Percentiles rank a stretch among this genome's conserved stretches.
phyloP scores from a whole-genome alignment of 2,113 vertebrate genomes.

The Synchiropus splendidus region DNA sequence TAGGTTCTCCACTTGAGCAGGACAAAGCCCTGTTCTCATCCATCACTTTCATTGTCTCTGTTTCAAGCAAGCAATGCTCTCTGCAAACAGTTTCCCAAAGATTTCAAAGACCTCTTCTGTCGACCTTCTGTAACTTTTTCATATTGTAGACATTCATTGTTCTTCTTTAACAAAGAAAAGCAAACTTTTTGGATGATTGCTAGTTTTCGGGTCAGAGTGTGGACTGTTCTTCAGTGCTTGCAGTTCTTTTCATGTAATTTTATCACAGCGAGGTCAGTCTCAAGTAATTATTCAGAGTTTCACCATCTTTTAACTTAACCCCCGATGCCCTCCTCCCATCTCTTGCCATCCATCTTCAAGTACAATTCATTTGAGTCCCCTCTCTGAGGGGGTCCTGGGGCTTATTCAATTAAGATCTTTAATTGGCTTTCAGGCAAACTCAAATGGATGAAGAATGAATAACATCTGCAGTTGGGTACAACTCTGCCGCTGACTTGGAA shows the following conservation, averaged over 20 bases:
- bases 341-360: slow-evolving; percentile 24
- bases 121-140: too few species aligned
- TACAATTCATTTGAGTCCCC: slow-evolving; percentile 56
- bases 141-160: too few species aligned
- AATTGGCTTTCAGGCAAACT: slow-evolving; percentile 67
- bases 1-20: too few species aligned
- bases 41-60: too few species aligned
- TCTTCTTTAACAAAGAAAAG: too few species aligned
- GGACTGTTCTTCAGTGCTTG: too few species aligned
- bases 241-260: slow-evolving; percentile 47
- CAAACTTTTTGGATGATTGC: too few species aligned
- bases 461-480: slow-evolving; percentile 47
- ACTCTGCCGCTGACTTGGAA: slow-evolving; percentile 46
- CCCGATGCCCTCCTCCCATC: slow-evolving; percentile 20
- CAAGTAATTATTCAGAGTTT: slow-evolving; percentile 34
- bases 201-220: too few species aligned
- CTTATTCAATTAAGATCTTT: slow-evolving; percentile 63
- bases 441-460: slow-evolving; percentile 66
- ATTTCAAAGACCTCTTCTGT: too few species aligned
- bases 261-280: slow-evolving; percentile 36
- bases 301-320: slow-evolving; percentile 56
- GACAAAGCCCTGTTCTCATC: too few species aligned
- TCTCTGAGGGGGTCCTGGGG: slow-evolving; percentile 51
- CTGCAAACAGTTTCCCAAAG: too few species aligned
- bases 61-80: too few species aligned